Evolutionary conservation across 2,797 vertebrate species (phyloP).

Genomic region (Tinamus major): DNA sequence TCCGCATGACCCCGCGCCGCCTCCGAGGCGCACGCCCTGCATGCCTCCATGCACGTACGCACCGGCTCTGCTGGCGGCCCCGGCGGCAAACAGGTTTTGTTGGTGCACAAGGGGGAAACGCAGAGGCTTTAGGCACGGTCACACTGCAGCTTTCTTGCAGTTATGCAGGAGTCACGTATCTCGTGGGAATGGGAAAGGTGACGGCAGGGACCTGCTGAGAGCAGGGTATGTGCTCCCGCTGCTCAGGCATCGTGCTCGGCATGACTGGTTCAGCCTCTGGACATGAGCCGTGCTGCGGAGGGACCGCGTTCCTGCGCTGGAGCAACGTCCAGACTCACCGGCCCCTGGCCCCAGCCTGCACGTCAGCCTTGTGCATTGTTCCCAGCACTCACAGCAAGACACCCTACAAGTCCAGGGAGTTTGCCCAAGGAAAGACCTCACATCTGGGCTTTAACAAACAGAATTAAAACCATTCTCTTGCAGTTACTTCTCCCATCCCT

Average conservation of each 20-base stretch:
- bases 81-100: not conserved
- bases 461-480: not conserved
- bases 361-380: not conserved
- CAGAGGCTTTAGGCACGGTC: not conserved
- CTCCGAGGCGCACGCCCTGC: not conserved
- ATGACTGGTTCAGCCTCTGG: not conserved
- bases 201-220: not conserved
- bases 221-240: not conserved
- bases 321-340: not conserved
- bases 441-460: not conserved
- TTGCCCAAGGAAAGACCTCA: not conserved
- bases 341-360: not conserved
- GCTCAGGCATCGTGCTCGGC: constrained; percentile 12
- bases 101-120: not conserved
- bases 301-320: not conserved
- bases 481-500: not conserved
- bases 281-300: not conserved
- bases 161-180: not conserved
- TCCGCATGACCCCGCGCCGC: not conserved
- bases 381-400: not conserved
- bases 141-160: not conserved
- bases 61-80: not conserved
- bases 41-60: not conserved
- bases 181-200: not conserved
- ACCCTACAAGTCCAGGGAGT: not conserved